Evolutionary conservation across 2,113 vertebrate genomes (phyloP).

Genomic region (Anoura caudifer): DNA sequence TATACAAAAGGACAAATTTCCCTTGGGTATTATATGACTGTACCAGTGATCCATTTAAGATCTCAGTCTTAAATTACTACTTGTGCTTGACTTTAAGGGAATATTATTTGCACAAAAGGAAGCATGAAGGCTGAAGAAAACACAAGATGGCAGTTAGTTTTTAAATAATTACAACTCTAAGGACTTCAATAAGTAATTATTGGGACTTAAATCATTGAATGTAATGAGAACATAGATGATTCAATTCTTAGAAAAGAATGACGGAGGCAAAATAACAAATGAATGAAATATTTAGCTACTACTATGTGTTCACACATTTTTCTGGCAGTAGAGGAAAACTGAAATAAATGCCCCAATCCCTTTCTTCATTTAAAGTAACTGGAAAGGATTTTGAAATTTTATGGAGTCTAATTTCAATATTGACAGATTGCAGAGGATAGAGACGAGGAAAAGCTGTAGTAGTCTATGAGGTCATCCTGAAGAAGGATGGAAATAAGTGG

Average conservation of each 20-base stretch:
- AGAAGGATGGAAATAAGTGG: not conserved
- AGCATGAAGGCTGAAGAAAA: not conserved
- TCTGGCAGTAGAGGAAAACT: not conserved
- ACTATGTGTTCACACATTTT: not conserved
- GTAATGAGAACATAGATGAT: not conserved
- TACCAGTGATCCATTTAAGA: not conserved
- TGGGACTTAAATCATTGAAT: slow-evolving; percentile 59
- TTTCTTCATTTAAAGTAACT: not conserved
- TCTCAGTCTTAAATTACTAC: not conserved
- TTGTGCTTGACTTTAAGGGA: not conserved
- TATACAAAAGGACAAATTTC: not conserved
- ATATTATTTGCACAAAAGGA: not conserved
- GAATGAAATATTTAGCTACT: not conserved
- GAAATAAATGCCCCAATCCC: not conserved
- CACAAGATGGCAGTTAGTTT: not conserved
- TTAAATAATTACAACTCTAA: not conserved
- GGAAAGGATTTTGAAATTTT: not conserved
- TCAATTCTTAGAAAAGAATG: not conserved
- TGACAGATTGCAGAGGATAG: not conserved
- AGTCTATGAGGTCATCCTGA: not conserved
- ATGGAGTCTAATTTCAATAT: not conserved
- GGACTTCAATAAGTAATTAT: not conserved
- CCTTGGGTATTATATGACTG: not conserved
- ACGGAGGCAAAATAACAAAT: not conserved
- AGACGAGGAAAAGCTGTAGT: not conserved